Percentiles rank a stretch among this genome's conserved stretches.
Evolutionary conservation across 2,888 invertebrate species (phyloP).

Genomic region (Andrena flavipes): DNA sequence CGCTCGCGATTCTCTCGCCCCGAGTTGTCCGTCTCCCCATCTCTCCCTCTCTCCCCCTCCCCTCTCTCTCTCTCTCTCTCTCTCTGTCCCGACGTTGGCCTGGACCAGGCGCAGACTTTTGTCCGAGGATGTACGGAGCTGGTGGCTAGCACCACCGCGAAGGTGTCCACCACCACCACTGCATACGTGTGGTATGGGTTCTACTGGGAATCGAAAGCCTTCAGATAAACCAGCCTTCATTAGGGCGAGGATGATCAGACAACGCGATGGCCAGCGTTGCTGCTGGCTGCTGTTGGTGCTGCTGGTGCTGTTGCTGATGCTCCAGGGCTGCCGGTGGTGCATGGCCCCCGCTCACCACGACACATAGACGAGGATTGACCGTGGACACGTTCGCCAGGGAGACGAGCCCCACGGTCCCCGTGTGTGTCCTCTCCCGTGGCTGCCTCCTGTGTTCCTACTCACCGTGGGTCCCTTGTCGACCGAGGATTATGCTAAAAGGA

Average conservation of each 20-base stretch:
- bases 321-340: slow-evolving; percentile 58
- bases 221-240: slow-evolving; percentile 85
- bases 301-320: slow-evolving; percentile 69
- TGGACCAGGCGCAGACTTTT: slow-evolving; percentile 74
- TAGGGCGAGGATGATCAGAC: slow-evolving; percentile 85
- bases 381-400: slow-evolving; percentile 61
- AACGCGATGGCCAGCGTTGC: slow-evolving; percentile 82
- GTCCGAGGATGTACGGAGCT: slow-evolving; percentile 80
- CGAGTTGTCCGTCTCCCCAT: slow-evolving; percentile 1
- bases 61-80: slow-evolving; percentile 20
- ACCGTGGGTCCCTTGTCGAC: slow-evolving; percentile 76
- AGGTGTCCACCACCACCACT: slow-evolving; percentile 82
- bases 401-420: slow-evolving; percentile 60
- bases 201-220: slow-evolving; percentile 85
- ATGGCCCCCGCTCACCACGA: slow-evolving; percentile 63
- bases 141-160: slow-evolving; percentile 81
- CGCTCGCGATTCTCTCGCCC: slow-evolving; percentile 5
- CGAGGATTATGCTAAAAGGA: slow-evolving; percentile 82
- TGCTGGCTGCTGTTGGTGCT: slow-evolving; percentile 62
- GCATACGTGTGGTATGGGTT: slow-evolving; percentile 83
- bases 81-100: not conserved
- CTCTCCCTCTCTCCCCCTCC: slow-evolving; percentile 9
- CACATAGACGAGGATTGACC: slow-evolving; percentile 76
- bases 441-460: slow-evolving; percentile 70
- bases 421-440: slow-evolving; percentile 66